phyloP scores from a whole-genome alignment of 2,888 invertebrate genomes.

The Amaurobius ferox region DNA sequence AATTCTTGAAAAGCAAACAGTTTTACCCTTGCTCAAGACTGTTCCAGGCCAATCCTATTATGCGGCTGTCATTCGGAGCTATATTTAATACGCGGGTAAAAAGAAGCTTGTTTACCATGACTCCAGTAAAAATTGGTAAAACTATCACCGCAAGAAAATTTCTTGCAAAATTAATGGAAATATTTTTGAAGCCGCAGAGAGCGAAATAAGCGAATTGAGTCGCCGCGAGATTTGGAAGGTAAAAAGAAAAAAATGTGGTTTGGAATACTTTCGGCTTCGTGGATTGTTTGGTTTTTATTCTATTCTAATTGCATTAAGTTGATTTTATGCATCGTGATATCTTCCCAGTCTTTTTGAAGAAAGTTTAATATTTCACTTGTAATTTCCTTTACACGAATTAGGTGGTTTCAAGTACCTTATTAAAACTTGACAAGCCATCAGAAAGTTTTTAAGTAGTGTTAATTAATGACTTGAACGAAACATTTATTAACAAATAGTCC shows the following conservation, averaged over 20 bases:
- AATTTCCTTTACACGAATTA: background rate
- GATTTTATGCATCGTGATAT: background rate
- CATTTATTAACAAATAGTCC: too few relatives aligned
- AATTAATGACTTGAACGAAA: background rate
- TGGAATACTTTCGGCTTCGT: background rate
- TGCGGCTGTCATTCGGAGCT: background rate
- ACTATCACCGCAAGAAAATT: background rate
- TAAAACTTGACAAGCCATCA: background rate
- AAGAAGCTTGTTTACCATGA: background rate
- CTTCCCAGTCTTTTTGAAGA: background rate
- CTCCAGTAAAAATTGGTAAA: background rate
- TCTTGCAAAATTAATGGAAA: slow-evolving; percentile 4
- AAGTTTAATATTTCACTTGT: background rate
- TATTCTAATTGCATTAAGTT: background rate
- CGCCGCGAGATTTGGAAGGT: too few relatives aligned
- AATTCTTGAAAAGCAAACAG: background rate
- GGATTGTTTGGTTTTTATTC: background rate
- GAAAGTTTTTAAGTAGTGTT: background rate
- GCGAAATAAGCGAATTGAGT: too few relatives aligned
- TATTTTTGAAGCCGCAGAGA: background rate
- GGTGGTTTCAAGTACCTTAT: too few relatives aligned
- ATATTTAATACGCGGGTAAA: background rate
- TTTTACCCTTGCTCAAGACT: background rate
- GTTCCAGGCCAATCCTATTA: background rate
- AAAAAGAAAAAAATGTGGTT: background rate